Percentiles rank a stretch among this genome's conserved stretches.
phyloP scores from a whole-genome alignment of 2,113 vertebrate genomes.

The Proterorhinus semilunaris region DNA sequence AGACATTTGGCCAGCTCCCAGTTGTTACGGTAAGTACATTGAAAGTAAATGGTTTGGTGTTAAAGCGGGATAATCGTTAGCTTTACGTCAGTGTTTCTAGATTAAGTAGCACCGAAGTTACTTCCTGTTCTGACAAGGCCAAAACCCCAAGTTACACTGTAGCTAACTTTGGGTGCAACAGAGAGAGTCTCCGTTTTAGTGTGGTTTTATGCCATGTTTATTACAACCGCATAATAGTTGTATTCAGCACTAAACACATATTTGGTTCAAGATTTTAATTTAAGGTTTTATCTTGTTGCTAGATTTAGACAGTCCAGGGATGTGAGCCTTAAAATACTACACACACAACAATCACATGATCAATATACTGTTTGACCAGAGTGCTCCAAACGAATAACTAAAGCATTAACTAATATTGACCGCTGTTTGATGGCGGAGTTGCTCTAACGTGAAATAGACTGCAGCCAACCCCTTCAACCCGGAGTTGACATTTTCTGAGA shows the following conservation, averaged over 20 bases:
- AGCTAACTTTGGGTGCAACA: constrained; percentile 25
- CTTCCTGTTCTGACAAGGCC: constrained; percentile 79
- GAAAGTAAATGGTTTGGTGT: not conserved
- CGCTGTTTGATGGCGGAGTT: no score
- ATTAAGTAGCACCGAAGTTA: constrained; percentile 62
- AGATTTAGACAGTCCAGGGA: no score
- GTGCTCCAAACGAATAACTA: no score
- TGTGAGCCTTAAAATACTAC: no score
- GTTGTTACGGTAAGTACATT: constrained; percentile 53
- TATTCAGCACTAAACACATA: no score
- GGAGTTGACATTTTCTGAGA: constrained; percentile 1
- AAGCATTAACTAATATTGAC: no score
- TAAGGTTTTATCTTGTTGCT: no score
- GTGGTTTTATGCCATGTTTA: not conserved
- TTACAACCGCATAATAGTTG: no score
- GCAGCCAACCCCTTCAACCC: not conserved
- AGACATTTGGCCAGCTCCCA: constrained; percentile 3
- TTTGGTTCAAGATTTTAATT: no score
- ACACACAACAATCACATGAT: no score
- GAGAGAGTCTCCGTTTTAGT: not conserved
- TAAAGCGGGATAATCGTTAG: not conserved
- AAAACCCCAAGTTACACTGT: constrained; percentile 51
- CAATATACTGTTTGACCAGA: no score
- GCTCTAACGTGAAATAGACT: no score
- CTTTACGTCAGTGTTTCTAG: constrained; percentile 31